These are phyloP conservation scores for Nomada flava DNA, from an alignment of 2,888 invertebrate species.

Conservation along the genomic window DNA sequence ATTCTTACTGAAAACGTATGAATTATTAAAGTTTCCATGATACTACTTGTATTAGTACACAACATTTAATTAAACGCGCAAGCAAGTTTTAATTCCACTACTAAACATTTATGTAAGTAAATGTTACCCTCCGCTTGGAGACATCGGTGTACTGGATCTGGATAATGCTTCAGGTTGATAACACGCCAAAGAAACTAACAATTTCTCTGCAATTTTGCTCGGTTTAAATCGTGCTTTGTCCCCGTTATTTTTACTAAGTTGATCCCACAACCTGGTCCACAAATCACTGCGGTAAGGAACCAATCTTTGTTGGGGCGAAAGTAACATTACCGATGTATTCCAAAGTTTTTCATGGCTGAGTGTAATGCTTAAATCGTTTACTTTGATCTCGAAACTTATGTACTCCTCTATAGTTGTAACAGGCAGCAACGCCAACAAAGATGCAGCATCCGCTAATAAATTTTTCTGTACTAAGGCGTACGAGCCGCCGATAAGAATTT, in stretches of 20 bases:
- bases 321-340: conserved; percentile 93
- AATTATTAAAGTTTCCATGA: background rate
- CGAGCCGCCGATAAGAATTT: conserved; percentile 91
- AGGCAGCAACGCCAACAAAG: conserved; percentile 89
- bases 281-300: conserved; percentile 93
- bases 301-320: conserved; percentile 93
- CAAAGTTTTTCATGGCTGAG: conserved; percentile 91
- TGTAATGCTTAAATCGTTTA: conserved; percentile 87
- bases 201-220: conserved; percentile 90
- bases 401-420: conserved; percentile 88
- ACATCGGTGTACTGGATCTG: conserved; percentile 93
- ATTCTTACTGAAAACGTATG: background rate
- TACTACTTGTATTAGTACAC: conserved; percentile 3
- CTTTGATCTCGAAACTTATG: conserved; percentile 87
- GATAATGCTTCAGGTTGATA: conserved; percentile 95
- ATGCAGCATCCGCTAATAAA: conserved; percentile 89
- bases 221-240: conserved; percentile 88
- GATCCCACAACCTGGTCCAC: conserved; percentile 93
- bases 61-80: conserved; percentile 79
- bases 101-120: conserved; percentile 11
- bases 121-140: conserved; percentile 87
- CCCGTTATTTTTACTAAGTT: conserved; percentile 87
- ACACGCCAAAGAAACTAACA: conserved; percentile 92
- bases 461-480: conserved; percentile 90
- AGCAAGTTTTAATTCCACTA: background rate